Conservation (phyloP, 2,113 vertebrate genomes). For the Hirundichthys speculiger region DNA sequence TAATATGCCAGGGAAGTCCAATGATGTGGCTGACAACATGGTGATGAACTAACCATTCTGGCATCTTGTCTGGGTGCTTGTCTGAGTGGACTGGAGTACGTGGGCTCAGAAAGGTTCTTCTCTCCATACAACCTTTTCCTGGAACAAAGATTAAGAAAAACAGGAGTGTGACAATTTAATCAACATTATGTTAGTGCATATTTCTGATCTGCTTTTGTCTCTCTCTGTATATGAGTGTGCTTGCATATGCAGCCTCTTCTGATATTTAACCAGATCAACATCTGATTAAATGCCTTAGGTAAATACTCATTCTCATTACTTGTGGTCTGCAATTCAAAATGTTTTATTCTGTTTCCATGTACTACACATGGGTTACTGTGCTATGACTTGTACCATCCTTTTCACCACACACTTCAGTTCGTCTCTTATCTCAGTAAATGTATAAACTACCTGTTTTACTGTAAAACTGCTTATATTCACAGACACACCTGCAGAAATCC, state of each 20-base stretch:
- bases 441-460: slow-evolving; percentile 2
- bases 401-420: slow-evolving; percentile 28
- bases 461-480: slow-evolving; percentile 29
- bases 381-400: slow-evolving; percentile 22
- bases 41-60: slow-evolving; percentile 55
- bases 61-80: slow-evolving; percentile 65
- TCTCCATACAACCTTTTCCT: slow-evolving; percentile 77
- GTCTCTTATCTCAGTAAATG: slow-evolving; percentile 6
- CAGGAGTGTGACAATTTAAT: slow-evolving; percentile 20
- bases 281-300: no score
- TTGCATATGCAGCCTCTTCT: slow-evolving; percentile 47
- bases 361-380: slow-evolving; percentile 27
- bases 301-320: no score
- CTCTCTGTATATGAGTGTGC: slow-evolving; percentile 50
- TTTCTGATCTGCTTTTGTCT: slow-evolving; percentile 33
- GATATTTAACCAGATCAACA: slow-evolving; percentile 61
- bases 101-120: slow-evolving; percentile 62
- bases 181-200: slow-evolving; percentile 4
- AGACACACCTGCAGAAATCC: slow-evolving; percentile 10
- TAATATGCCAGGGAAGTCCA: not conserved
- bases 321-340: slow-evolving; percentile 65
- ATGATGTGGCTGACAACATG: not conserved
- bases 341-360: slow-evolving; percentile 51
- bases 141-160: slow-evolving; percentile 39
- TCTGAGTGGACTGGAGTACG: slow-evolving; percentile 67